Base-by-base conservation (phyloP, 2,797 vertebrate species). In the Hypotaenidia okinawae region DNA sequence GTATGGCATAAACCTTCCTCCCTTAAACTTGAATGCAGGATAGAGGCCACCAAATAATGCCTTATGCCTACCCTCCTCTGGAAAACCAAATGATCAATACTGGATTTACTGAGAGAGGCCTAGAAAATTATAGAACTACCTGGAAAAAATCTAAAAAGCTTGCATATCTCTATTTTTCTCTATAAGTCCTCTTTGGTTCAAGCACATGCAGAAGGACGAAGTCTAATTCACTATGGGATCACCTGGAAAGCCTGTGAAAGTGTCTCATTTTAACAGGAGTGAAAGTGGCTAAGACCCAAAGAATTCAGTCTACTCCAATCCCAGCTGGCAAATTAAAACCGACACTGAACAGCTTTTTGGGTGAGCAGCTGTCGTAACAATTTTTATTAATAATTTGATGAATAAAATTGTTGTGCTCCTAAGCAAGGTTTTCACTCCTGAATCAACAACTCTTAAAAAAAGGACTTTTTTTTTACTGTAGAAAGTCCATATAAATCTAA, bases 341-440 rank as follows among this genome's bases (percentile, higher is more conserved):
- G 4, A 70, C 70, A 82, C 72, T 80, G 64, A 94, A 33, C 81
- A 94, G 77, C 57, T 94, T 95, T 86, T 72, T 83, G 35, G 75
- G 88, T 32, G 61, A 89, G 61, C 78, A 91, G 86, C 54, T 93
- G 80, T 84, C 54, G 25, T 35, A 64, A 80, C 33, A 82, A 51
- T 41, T 74, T 57, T 80, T 68, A 92, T 63, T 92, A 93, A 91
- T 68, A 77, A 95, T 90, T 45, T 84, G 70, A 94, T 66, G 67
- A 55, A 81, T 69, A 84, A 89, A 89, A 82, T 68, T 32, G 15
- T 25, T 87, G 76, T 89, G 47, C 39, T 91, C 30, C 61, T n/a
- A 41, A 77, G 68, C 62, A 76, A 77, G 54, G 27, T 22, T 74
- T 64, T 86, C 59, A 45, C 59, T 85, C 24, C 57, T 52, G 51